phyloP scores from a whole-genome alignment of 2,888 invertebrate species.

The Meteorus colon region DNA sequence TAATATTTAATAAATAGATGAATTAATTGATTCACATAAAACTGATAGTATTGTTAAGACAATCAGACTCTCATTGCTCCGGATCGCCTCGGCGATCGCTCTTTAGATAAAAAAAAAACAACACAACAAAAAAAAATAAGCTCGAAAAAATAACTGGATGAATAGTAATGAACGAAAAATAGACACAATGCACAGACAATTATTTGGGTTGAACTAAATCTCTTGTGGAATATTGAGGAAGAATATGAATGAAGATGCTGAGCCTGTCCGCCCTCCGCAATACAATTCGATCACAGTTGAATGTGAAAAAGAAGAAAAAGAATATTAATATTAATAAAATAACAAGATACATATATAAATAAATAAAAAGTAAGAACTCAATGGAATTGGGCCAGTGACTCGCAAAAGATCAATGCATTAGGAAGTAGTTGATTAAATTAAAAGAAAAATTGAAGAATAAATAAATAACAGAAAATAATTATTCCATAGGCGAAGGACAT shows the following conservation, averaged over 20 bases:
- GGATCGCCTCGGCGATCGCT: constrained; percentile 43
- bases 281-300: constrained; percentile 28
- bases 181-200: background rate
- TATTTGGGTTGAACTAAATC: constrained; percentile 19
- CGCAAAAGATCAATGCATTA: constrained; percentile 5
- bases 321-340: constrained; percentile 12
- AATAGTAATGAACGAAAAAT: constrained; percentile 11
- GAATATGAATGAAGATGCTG: constrained; percentile 24
- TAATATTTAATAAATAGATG: constrained; percentile 24
- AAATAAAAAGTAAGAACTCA: background rate
- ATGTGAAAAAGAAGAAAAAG: constrained; percentile 21
- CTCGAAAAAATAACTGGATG: constrained; percentile 16
- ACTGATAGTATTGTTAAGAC: constrained; percentile 72
- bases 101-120: background rate
- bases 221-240: constrained; percentile 32
- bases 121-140: constrained; percentile 14
- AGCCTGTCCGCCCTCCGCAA: background rate
- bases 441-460: constrained; percentile 19
- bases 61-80: constrained; percentile 71
- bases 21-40: constrained; percentile 53
- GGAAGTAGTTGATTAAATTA: constrained; percentile 10
- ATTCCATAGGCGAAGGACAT: constrained; percentile 49
- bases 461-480: constrained; percentile 43
- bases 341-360: constrained; percentile 3
- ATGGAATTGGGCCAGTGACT: constrained; percentile 7